These are phyloP conservation scores for Seriola aureovittata DNA, from an alignment of 2,113 vertebrate genomes.

Conservation along the genomic window DNA sequence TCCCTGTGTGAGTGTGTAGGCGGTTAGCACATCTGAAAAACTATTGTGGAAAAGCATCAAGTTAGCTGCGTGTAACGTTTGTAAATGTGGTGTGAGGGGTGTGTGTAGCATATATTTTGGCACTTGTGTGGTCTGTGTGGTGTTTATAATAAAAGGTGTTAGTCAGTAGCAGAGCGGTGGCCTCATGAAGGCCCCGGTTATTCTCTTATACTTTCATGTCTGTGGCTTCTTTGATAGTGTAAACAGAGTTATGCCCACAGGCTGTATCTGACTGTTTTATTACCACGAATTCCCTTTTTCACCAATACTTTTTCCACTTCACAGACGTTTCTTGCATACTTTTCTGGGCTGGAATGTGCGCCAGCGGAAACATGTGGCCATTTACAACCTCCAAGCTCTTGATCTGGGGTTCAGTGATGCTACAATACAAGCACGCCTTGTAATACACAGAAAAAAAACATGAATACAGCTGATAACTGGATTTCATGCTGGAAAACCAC, in stretches of 20 bases:
- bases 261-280: slow-evolving; percentile 41
- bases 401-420: slow-evolving; percentile 11
- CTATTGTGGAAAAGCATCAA: not conserved
- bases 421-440: not conserved
- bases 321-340: slow-evolving; percentile 35
- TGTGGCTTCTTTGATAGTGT: slow-evolving; percentile 18
- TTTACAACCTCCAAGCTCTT: not conserved
- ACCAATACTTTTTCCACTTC: slow-evolving; percentile 38
- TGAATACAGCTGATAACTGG: not conserved
- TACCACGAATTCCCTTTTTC: slow-evolving; percentile 24
- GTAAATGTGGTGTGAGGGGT: slow-evolving; percentile 5
- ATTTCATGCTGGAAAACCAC: slow-evolving; percentile 16
- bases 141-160: slow-evolving; percentile 31
- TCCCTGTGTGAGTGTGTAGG: not conserved
- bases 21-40: not conserved
- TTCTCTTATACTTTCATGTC: slow-evolving; percentile 23
- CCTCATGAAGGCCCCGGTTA: slow-evolving; percentile 13
- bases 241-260: slow-evolving; percentile 29
- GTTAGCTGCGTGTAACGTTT: slow-evolving; percentile 6
- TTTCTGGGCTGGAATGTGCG: slow-evolving; percentile 25
- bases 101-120: slow-evolving; percentile 11
- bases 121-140: slow-evolving; percentile 23
- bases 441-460: not conserved
- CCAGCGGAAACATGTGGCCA: slow-evolving; percentile 49
- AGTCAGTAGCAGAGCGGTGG: slow-evolving; percentile 24